phyloP scores from a whole-genome alignment of 2,113 vertebrate genomes.

The Isurus oxyrinchus region DNA sequence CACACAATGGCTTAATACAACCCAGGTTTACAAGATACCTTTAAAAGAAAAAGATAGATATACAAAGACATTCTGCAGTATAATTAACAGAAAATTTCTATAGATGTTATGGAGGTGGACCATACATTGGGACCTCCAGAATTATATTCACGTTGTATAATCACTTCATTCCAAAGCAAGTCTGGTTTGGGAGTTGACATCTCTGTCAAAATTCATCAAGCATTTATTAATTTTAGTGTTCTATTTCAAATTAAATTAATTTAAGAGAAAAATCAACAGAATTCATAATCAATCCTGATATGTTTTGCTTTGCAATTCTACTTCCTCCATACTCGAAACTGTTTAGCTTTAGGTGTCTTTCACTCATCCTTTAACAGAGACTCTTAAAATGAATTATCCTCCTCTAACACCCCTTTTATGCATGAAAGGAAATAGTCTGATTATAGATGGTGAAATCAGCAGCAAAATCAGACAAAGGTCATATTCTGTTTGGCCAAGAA shows the following conservation, averaged over 20 bases:
- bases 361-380: background rate
- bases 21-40: constrained; percentile 92
- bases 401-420: too few species aligned
- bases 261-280: background rate
- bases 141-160: background rate
- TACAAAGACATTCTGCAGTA: rapidly evolving
- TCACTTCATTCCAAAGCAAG: background rate
- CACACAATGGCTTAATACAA: constrained; percentile 91
- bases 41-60: background rate
- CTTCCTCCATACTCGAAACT: background rate
- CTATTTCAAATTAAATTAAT: background rate
- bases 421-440: too few species aligned
- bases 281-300: background rate
- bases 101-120: background rate
- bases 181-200: background rate
- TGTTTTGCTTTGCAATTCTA: background rate
- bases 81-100: background rate
- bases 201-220: background rate
- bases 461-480: too few species aligned
- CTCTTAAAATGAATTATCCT: too few species aligned
- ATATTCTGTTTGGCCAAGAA: too few species aligned
- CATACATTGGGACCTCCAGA: background rate
- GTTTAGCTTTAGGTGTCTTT: background rate
- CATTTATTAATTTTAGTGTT: background rate
- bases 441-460: too few species aligned